These are phyloP conservation scores for Denticeps clupeoides DNA, from an alignment of 2,797 vertebrate genomes.

Conservation along the genomic window DNA sequence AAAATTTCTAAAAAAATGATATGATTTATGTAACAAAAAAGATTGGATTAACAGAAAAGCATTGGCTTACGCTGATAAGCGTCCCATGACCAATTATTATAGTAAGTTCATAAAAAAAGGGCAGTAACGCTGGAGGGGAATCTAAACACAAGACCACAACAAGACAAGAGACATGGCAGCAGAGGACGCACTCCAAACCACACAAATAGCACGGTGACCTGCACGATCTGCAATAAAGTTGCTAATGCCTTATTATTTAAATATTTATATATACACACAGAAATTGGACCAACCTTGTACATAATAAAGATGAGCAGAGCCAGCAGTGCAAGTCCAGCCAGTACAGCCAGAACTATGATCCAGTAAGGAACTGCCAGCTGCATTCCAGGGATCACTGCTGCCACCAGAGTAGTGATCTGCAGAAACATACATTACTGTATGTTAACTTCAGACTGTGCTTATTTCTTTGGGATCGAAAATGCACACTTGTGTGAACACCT, in stretches of 20 bases:
- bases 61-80: too few relatives aligned
- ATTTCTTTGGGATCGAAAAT: neutral
- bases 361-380: constrained; percentile 61
- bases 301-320: constrained; percentile 65
- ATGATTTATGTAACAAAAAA: too few relatives aligned
- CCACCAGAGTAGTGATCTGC: constrained; percentile 65
- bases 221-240: neutral
- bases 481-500: constrained; percentile 3
- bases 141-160: too few relatives aligned
- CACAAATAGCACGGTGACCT: neutral
- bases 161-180: too few relatives aligned
- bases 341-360: constrained; percentile 68
- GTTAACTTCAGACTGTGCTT: too few relatives aligned
- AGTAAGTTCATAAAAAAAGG: too few relatives aligned
- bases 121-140: too few relatives aligned
- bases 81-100: too few relatives aligned
- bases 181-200: too few relatives aligned
- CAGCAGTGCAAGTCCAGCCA: constrained; percentile 64
- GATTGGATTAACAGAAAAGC: too few relatives aligned
- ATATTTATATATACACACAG: too few relatives aligned
- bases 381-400: constrained; percentile 53
- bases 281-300: constrained; percentile 52
- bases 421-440: neutral
- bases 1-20: too few relatives aligned
- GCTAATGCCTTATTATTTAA: neutral